Evolutionary conservation across 1,140 invertebrate genomes (phyloP), one percentile per base, ranked within the genome.

Genomic region (Zaprionus camerounensis): DNA sequence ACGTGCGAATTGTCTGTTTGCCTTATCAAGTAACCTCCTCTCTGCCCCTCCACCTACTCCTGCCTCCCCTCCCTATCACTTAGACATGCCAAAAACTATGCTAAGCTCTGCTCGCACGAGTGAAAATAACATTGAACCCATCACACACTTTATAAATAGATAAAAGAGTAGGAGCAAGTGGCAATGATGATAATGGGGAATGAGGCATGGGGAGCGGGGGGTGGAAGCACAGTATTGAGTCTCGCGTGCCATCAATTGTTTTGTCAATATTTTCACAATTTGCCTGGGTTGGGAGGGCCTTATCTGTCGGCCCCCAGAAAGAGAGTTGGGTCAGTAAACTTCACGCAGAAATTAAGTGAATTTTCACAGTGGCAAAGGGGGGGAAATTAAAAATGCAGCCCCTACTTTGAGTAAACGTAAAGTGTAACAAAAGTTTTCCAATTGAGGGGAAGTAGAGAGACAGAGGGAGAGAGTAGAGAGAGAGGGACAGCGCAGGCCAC

Each of bases 191-290:
- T 11, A 34, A 62, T 13, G 41, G 11, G n/a, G 22, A 11, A n/a
- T 24, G 46, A 2, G 20, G 15, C 2, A 17, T 17, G 62, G 13
- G 34, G 20, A 20, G 1, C 1, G 15, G 2, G 6, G 7, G 9
- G n/a, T 31, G 7, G 15, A 6, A 34, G 31, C 31, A 34, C 31
- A 41, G 15, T n/a, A n/a, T 41, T 15, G 38, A 46, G 49, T 68
- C 31, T 87, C 58, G 81, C 84, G 85, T 90, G 85, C 65, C 75
- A 78, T 75, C 85, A 90, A 88, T 90, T 88, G 85, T 88, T 88
- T 88, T 90, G 85, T 88, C 85, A 88, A 88, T 88, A 88, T 88
- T 90, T 88, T 82, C 81, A 85, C 85, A 90, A 88, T 91, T 88
- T 81, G 75, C 81, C 84, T 71, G 36, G 59, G n/a, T 20, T 12